These are phyloP conservation scores for Macrochelys suwanniensis DNA, from an alignment of 2,797 vertebrate genomes.

Conservation along the genomic window DNA sequence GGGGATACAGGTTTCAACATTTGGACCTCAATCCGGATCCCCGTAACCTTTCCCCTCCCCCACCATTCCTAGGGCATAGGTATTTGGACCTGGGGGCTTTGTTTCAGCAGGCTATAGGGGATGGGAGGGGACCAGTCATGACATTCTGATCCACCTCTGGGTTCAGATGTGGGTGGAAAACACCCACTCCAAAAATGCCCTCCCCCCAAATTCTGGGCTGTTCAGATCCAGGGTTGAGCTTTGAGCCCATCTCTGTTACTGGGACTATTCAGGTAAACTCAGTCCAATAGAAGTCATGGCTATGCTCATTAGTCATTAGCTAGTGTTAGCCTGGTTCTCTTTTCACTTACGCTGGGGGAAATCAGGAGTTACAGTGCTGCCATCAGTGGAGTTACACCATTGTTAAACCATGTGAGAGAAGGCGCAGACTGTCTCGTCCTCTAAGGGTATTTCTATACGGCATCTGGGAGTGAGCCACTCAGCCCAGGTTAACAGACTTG, in stretches of 20 bases:
- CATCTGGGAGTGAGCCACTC: not conserved
- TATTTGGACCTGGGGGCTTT: not conserved
- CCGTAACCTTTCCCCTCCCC: not conserved
- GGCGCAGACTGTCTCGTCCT: not conserved
- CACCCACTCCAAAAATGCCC: not conserved
- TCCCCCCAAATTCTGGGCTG: not conserved
- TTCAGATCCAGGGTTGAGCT: constrained; percentile 6
- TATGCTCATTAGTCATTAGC: constrained; percentile 75
- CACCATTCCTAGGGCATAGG: not conserved
- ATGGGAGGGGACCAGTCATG: not conserved
- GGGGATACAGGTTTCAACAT: not conserved
- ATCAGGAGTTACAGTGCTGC: not conserved
- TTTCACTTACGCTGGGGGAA: constrained; percentile 14
- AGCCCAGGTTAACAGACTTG: not conserved
- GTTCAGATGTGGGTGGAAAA: not conserved
- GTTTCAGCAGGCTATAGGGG: not conserved
- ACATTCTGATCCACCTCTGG: rapidly evolving
- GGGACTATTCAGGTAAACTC: constrained; percentile 48
- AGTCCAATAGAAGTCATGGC: constrained; percentile 77
- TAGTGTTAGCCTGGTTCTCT: constrained; percentile 23
- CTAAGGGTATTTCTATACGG: not conserved
- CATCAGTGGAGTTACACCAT: not conserved
- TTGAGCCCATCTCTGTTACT: not conserved
- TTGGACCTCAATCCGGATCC: not conserved
- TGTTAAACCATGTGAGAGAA: not conserved